Percentiles rank a stretch among this genome's conserved stretches.
These are phyloP conservation scores for Epinephelus coioides DNA, from an alignment of 2,797 vertebrate species.

Conservation along the genomic window DNA sequence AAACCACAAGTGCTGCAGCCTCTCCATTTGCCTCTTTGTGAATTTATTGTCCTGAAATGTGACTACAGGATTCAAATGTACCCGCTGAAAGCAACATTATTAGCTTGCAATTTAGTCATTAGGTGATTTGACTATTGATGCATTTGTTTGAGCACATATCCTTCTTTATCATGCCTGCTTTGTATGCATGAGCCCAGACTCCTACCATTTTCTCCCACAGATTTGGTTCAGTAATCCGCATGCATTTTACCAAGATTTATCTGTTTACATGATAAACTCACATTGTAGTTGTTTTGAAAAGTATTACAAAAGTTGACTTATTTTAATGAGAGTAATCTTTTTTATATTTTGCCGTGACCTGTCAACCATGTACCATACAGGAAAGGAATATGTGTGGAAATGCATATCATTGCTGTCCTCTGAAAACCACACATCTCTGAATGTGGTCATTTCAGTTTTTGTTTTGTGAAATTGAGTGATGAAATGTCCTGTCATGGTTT, in stretches of 20 bases:
- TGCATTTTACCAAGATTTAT: not conserved
- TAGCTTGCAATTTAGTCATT: not conserved
- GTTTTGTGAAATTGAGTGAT: not conserved
- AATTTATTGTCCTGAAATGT: conserved; percentile 53
- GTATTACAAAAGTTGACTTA: no score
- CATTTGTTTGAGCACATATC: not conserved
- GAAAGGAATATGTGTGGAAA: not conserved
- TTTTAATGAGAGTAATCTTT: no score
- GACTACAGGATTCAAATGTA: conserved; percentile 26
- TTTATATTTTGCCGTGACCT: no score
- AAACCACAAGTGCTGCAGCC: conserved; percentile 75
- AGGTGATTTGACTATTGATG: not conserved
- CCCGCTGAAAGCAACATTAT: not conserved
- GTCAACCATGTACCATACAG: not conserved
- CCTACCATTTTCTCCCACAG: not conserved
- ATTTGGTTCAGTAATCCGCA: not conserved
- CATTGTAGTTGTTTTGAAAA: no score
- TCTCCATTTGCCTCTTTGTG: conserved; percentile 74
- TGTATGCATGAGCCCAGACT: not conserved
- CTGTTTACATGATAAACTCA: no score
- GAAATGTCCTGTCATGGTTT: not conserved
- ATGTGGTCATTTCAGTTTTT: not conserved
- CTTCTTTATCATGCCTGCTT: not conserved
- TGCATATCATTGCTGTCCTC: not conserved
- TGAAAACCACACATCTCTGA: not conserved